phyloP scores from a whole-genome alignment of 2,113 vertebrate species.

The Cnemophilus loriae region DNA sequence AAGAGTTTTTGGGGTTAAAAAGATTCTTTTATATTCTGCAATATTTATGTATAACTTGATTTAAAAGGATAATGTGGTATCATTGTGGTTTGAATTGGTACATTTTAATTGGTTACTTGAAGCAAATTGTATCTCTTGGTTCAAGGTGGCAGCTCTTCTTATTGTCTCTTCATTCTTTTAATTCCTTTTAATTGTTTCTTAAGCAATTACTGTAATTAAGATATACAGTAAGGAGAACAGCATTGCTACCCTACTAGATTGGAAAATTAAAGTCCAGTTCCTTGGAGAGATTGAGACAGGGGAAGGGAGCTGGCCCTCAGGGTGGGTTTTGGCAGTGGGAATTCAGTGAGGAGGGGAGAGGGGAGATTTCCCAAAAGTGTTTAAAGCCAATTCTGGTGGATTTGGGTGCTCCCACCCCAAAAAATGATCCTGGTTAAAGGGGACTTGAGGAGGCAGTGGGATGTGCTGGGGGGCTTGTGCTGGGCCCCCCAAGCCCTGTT shows the following conservation, averaged over 20 bases:
- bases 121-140: background rate
- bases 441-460: background rate
- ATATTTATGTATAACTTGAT: background rate
- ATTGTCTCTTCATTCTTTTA: background rate
- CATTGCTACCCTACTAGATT: background rate
- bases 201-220: background rate
- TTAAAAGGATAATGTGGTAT: background rate
- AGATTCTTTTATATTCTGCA: background rate
- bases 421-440: background rate
- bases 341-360: background rate
- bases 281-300: background rate
- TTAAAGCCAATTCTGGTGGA: background rate
- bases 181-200: background rate
- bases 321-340: background rate
- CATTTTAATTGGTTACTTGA: background rate
- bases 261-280: background rate
- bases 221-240: background rate
- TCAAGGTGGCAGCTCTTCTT: background rate
- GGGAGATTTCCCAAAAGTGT: background rate
- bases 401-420: background rate
- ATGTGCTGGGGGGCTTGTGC: background rate
- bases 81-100: background rate
- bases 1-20: background rate
- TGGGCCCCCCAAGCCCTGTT: background rate
- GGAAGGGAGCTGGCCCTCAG: background rate